Conservation (phyloP, 2,113 vertebrate genomes). For the Rallus limicola region DNA sequence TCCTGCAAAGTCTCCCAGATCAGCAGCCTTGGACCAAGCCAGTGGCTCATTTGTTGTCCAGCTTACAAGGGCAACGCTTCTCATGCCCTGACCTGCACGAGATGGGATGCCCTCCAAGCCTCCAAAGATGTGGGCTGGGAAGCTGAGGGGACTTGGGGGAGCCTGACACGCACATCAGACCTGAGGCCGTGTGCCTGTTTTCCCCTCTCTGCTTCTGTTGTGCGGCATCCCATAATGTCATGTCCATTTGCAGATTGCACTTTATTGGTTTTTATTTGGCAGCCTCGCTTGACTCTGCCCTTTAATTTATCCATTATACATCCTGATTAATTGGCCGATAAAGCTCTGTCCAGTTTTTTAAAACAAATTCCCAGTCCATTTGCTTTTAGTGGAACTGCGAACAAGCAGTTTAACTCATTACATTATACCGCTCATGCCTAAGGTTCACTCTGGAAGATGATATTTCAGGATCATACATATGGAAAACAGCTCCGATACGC, state of each 20-base stretch:
- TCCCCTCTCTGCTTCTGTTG: neutral
- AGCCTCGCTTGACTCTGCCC: conserved; percentile 58
- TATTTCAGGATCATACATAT: conserved; percentile 23
- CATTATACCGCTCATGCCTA: neutral
- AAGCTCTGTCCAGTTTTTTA: conserved; percentile 64
- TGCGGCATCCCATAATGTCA: conserved; percentile 35
- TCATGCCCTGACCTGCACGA: fast-evolving
- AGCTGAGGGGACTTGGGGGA: neutral
- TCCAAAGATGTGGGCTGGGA: neutral
- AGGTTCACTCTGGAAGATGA: neutral
- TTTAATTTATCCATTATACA: conserved; percentile 72
- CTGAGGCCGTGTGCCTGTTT: fast-evolving
- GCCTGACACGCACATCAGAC: neutral
- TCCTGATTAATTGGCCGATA: conserved; percentile 71
- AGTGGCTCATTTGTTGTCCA: fast-evolving
- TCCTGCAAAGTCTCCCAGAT: neutral
- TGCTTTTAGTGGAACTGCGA: conserved; percentile 58
- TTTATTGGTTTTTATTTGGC: conserved; percentile 68
- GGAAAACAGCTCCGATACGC: conserved; percentile 2
- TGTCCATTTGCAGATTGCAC: conserved; percentile 52
- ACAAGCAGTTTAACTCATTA: conserved; percentile 43
- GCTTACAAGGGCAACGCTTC: neutral
- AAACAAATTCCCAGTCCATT: conserved; percentile 67
- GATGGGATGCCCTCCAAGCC: neutral
- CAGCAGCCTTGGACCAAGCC: neutral